A percentile compares a stretch with the other conserved stretches of the same genome.
Conservation (phyloP, 2,113 vertebrate genomes). For the Eleginops maclovinus region DNA sequence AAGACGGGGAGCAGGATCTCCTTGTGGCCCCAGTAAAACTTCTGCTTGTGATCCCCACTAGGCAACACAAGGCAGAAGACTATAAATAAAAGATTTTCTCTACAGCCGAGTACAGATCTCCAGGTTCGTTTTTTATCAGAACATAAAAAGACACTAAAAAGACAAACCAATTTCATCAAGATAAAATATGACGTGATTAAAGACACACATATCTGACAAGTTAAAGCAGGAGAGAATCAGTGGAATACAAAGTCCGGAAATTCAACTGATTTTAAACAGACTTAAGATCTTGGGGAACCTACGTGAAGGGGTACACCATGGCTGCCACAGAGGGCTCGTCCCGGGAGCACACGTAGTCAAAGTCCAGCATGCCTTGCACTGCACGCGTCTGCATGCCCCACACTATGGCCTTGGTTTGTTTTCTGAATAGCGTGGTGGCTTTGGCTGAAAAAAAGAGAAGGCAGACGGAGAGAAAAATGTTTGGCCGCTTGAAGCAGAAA, state of each 20-base stretch:
- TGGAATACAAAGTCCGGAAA: not conserved
- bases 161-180: not conserved
- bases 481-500: conserved; percentile 11
- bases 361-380: conserved; percentile 98
- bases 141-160: not conserved
- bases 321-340: conserved; percentile 94
- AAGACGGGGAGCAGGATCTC: conserved; percentile 97
- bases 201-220: not conserved
- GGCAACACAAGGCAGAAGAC: conserved; percentile 2
- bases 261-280: not conserved
- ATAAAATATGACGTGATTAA: not conserved
- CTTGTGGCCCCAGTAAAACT: conserved; percentile 99
- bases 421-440: conserved; percentile 92
- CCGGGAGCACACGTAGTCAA: conserved; percentile 96
- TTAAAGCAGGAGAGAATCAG: not conserved
- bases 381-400: conserved; percentile 99
- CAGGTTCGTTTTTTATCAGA: not conserved
- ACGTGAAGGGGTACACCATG: conserved; percentile 99
- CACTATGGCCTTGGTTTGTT: conserved; percentile 93
- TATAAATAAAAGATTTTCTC: not conserved
- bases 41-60: conserved; percentile 98
- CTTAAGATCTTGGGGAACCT: conserved; percentile 58
- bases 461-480: not conserved
- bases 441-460: conserved; percentile 76
- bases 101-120: no score